Conservation (phyloP, 1,140 invertebrate species). For the Drosophila equinoxialis region DNA sequence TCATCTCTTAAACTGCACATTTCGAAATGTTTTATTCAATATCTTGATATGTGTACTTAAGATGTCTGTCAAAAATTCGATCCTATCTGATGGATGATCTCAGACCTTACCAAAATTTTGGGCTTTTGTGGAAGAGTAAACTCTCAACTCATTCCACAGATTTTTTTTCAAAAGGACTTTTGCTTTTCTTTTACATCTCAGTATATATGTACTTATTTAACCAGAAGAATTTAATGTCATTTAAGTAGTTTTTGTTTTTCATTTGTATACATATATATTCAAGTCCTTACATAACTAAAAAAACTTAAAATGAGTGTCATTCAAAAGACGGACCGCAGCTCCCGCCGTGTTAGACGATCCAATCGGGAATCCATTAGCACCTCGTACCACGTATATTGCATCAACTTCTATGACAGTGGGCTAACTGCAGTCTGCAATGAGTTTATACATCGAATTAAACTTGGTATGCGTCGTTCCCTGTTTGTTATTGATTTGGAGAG, state of each 20-base stretch:
- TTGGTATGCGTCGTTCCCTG: constrained; percentile 46
- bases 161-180: too few species aligned
- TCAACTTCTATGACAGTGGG: constrained; percentile 67
- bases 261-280: constrained; percentile 1
- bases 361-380: neutral
- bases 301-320: constrained; percentile 20
- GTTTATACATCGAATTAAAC: constrained; percentile 46
- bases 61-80: too few species aligned
- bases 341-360: neutral
- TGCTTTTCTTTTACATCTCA: too few species aligned
- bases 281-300: neutral
- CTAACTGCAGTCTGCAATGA: constrained; percentile 59
- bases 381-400: constrained; percentile 47
- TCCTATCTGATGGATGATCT: too few species aligned
- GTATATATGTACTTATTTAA: neutral
- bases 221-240: constrained; percentile 1
- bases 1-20: too few species aligned
- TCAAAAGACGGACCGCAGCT: constrained; percentile 15
- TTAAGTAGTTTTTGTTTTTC: neutral
- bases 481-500: constrained; percentile 62
- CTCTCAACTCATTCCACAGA: too few species aligned
- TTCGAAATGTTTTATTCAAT: too few species aligned
- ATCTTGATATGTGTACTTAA: too few species aligned
- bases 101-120: too few species aligned
- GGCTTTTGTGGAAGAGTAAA: too few species aligned